Conservation (phyloP, 2,113 vertebrate genomes). For the Ciconia maguari region DNA sequence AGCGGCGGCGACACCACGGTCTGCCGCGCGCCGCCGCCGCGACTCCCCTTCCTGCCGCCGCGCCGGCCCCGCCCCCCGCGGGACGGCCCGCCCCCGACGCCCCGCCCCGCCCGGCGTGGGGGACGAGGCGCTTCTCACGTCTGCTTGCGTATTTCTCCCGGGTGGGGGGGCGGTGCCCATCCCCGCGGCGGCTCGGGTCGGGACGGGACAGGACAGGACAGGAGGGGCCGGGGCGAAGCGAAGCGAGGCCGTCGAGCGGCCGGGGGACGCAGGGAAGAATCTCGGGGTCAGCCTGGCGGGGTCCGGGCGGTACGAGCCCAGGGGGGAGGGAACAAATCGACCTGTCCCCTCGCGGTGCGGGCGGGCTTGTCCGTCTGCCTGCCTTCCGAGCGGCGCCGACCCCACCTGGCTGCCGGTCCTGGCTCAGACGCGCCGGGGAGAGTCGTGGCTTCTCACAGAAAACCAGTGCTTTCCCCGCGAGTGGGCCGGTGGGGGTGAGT, state of each 20-base stretch:
- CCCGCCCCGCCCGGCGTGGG: background rate
- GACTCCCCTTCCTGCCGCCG: background rate
- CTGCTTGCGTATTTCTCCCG: background rate
- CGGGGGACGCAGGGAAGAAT: too few species aligned
- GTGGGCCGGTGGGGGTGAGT: too few species aligned
- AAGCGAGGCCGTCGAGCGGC: background rate
- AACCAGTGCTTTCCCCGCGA: background rate
- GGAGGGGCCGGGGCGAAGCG: too few species aligned
- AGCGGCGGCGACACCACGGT: background rate
- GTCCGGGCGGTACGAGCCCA: too few species aligned
- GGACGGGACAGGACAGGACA: too few species aligned
- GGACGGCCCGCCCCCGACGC: background rate
- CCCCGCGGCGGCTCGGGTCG: accelerated
- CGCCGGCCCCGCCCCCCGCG: background rate
- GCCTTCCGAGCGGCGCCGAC: background rate
- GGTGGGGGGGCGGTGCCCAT: accelerated
- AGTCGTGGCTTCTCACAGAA: too few species aligned
- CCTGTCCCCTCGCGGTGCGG: too few species aligned
- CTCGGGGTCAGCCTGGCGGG: too few species aligned
- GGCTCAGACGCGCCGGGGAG: background rate
- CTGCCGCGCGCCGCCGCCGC: too few species aligned
- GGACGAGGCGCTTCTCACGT: background rate
- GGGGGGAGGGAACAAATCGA: too few species aligned
- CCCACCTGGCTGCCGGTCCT: too few species aligned
- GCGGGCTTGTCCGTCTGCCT: too few species aligned